Percentiles rank a stretch among this genome's conserved stretches.
Evolutionary conservation across 1,140 invertebrate genomes (phyloP).

Genomic region (Archegozetes longisetosus): DNA sequence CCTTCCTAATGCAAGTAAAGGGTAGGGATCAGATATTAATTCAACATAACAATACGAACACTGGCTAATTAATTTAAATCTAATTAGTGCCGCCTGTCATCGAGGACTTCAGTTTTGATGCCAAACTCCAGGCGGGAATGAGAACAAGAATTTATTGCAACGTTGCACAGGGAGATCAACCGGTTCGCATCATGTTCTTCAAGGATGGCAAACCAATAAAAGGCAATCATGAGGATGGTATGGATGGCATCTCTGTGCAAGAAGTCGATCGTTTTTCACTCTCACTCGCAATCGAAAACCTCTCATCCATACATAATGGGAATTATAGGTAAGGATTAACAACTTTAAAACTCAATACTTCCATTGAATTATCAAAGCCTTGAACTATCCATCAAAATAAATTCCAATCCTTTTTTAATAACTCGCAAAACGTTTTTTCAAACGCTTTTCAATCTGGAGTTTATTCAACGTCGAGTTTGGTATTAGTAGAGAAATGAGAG

Average conservation of each 20-base stretch:
- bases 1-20: conserved; percentile 37
- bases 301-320: conserved; percentile 40
- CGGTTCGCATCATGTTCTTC: conserved; percentile 22
- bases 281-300: conserved; percentile 19
- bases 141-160: conserved; percentile 65
- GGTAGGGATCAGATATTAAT: neutral
- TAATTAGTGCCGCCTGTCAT: conserved; percentile 24
- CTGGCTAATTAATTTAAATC: too few relatives aligned
- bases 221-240: neutral
- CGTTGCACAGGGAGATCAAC: conserved; percentile 53
- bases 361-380: too few relatives aligned
- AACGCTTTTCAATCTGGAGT: too few relatives aligned
- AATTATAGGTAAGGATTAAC: conserved; percentile 30
- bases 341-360: too few relatives aligned
- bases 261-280: conserved; percentile 6
- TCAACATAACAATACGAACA: too few relatives aligned
- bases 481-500: too few relatives aligned
- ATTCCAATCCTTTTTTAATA: too few relatives aligned
- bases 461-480: too few relatives aligned
- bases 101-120: conserved; percentile 33
- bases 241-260: neutral
- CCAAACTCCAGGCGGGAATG: conserved; percentile 63
- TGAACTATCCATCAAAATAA: too few relatives aligned
- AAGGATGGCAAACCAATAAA: conserved; percentile 17
- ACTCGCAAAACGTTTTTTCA: too few relatives aligned